Conservation (phyloP, 2,888 invertebrate genomes). For the Morpho helenor region DNA sequence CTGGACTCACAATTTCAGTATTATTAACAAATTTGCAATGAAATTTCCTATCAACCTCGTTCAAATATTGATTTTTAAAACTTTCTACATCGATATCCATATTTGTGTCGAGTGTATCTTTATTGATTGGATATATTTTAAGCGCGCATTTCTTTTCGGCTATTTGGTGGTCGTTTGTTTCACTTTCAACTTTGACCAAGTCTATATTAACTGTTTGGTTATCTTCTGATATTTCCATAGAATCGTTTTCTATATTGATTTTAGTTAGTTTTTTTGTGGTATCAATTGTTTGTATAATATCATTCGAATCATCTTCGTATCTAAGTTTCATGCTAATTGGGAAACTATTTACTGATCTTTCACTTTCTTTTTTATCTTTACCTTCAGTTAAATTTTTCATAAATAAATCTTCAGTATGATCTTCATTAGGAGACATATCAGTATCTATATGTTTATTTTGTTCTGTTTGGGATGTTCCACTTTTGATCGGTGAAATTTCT, state of each 20-base stretch:
- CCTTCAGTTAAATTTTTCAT: too few species aligned
- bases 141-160: constrained; percentile 35
- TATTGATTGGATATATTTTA: constrained; percentile 46
- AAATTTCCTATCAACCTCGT: constrained; percentile 42
- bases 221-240: constrained; percentile 53
- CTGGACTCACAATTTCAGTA: neutral
- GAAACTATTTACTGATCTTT: too few species aligned
- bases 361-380: too few species aligned
- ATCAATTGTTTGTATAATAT: constrained; percentile 27
- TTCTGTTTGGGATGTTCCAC: neutral
- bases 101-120: constrained; percentile 36
- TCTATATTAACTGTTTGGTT: constrained; percentile 47
- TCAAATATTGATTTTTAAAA: constrained; percentile 56
- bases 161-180: constrained; percentile 16
- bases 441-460: neutral
- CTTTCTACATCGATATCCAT: constrained; percentile 51
- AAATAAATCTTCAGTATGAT: neutral
- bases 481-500: too few species aligned
- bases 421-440: neutral
- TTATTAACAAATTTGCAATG: constrained; percentile 16
- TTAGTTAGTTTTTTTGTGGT: constrained; percentile 33
- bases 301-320: constrained; percentile 1
- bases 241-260: constrained; percentile 42
- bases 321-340: too few species aligned
- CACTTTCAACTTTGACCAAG: constrained; percentile 37